A percentile compares a stretch with the other conserved stretches of the same genome.
Conservation (phyloP, 2,888 invertebrate genomes). For the Pocota personata region DNA sequence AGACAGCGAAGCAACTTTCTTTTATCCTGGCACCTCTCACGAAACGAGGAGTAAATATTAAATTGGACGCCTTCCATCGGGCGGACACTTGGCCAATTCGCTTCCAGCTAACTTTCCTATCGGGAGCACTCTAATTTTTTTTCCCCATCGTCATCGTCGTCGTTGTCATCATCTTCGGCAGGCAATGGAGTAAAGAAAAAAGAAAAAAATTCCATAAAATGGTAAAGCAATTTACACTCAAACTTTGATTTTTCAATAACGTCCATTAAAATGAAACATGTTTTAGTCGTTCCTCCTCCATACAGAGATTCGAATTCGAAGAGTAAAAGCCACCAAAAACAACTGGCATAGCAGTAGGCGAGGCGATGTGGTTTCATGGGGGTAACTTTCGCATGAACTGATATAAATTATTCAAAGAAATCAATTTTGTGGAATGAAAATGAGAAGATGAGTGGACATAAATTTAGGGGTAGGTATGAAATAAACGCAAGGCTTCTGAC, state of each 20-base stretch:
- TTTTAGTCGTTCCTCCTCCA: slow-evolving; percentile 19
- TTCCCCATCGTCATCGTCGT: not conserved
- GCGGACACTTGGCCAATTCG: slow-evolving; percentile 42
- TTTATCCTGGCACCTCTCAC: slow-evolving; percentile 42
- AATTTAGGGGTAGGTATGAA: slow-evolving; percentile 14
- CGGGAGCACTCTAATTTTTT: slow-evolving; percentile 4
- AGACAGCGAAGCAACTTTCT: slow-evolving; percentile 33
- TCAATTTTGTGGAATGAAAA: slow-evolving; percentile 35
- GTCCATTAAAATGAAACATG: slow-evolving; percentile 65
- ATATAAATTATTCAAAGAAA: slow-evolving; percentile 62
- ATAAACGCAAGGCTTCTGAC: not conserved
- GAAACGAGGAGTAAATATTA: slow-evolving; percentile 43
- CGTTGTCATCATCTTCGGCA: slow-evolving; percentile 22
- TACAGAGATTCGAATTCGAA: slow-evolving; percentile 1
- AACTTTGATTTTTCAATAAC: slow-evolving; percentile 70
- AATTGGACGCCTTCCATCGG: slow-evolving; percentile 66
- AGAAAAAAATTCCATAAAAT: slow-evolving; percentile 23
- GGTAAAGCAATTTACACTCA: slow-evolving; percentile 28
- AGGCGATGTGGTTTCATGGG: not conserved
- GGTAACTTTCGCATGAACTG: slow-evolving; percentile 44
- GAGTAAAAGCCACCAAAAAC: slow-evolving; percentile 18
- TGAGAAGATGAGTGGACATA: slow-evolving; percentile 38
- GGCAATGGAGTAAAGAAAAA: slow-evolving; percentile 16
- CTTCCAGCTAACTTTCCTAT: slow-evolving; percentile 37
- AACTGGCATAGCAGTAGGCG: slow-evolving; percentile 10